Percentiles rank a stretch among this genome's conserved stretches.
phyloP scores from a whole-genome alignment of 2,888 invertebrate species.

The Antitype chi region DNA sequence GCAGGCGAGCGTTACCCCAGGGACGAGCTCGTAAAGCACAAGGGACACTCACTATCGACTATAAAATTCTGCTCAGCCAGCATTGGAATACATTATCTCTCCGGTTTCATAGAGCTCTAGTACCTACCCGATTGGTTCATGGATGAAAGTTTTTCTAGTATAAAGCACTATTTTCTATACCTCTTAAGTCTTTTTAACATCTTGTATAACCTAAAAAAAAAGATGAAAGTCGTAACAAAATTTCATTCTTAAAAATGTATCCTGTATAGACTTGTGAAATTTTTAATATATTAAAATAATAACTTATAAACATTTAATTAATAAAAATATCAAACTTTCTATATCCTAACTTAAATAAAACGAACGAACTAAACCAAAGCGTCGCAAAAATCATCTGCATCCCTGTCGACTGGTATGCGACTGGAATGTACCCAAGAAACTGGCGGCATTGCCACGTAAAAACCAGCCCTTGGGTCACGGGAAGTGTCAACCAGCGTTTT shows the following conservation, averaged over 20 bases:
- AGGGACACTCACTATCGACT: constrained; percentile 11
- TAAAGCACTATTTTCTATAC: background rate
- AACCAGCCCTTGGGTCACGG: no score
- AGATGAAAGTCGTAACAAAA: background rate
- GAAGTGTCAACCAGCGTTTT: no score
- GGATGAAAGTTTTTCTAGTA: background rate
- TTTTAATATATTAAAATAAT: background rate
- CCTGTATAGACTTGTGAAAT: no score
- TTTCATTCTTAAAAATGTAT: no score
- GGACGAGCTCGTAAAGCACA: constrained; percentile 28
- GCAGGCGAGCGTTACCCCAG: constrained; percentile 7
- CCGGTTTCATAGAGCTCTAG: constrained; percentile 2
- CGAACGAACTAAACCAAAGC: no score
- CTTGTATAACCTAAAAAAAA: background rate
- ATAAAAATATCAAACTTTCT: no score
- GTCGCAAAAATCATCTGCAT: no score
- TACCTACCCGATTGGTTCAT: constrained; percentile 9
- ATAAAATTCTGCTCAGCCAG: constrained; percentile 35
- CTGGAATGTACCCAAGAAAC: no score
- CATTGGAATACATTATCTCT: constrained; percentile 45
- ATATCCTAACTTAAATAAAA: no score
- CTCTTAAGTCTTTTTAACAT: background rate
- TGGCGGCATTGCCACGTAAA: no score
- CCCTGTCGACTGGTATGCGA: no score
- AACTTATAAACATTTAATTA: no score